A percentile compares a stretch with the other conserved stretches of the same genome.
These are phyloP conservation scores for Montifringilla adamsi DNA, from an alignment of 2,113 vertebrate species.

Conservation along the genomic window DNA sequence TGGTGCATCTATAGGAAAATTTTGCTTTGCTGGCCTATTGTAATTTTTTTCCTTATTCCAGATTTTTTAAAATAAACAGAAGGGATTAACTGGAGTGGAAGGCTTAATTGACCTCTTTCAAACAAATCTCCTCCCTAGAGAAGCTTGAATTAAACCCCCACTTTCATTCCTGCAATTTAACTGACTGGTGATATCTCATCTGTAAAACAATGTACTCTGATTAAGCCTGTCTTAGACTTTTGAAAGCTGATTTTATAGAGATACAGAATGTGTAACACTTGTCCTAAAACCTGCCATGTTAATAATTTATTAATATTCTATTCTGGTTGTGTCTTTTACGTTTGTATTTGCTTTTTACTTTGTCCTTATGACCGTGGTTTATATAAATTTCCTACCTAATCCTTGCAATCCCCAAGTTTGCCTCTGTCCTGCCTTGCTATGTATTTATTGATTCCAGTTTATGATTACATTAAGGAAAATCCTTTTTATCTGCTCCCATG, in stretches of 20 bases:
- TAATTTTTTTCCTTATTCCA: neutral
- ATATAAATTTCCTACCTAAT: neutral
- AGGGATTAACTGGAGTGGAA: slow-evolving; percentile 30
- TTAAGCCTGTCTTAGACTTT: neutral
- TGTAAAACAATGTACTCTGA: neutral
- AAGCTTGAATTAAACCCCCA: neutral
- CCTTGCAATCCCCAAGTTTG: neutral
- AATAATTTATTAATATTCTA: neutral
- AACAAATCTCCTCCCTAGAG: slow-evolving; percentile 15
- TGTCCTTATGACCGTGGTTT: neutral
- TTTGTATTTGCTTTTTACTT: neutral
- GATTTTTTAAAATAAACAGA: slow-evolving; percentile 6
- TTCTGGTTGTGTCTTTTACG: neutral
- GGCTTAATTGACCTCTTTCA: slow-evolving; percentile 36
- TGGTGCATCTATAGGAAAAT: neutral
- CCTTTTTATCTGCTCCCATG: neutral
- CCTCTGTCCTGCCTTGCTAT: neutral
- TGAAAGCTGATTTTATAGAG: neutral
- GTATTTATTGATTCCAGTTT: neutral
- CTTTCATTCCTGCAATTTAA: neutral
- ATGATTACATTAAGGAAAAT: neutral
- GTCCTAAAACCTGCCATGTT: neutral
- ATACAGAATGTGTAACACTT: neutral
- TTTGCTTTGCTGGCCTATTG: neutral
- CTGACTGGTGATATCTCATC: neutral